Evolutionary conservation across 2,113 vertebrate genomes (phyloP).

Genomic region (Lophotis ruficrista): DNA sequence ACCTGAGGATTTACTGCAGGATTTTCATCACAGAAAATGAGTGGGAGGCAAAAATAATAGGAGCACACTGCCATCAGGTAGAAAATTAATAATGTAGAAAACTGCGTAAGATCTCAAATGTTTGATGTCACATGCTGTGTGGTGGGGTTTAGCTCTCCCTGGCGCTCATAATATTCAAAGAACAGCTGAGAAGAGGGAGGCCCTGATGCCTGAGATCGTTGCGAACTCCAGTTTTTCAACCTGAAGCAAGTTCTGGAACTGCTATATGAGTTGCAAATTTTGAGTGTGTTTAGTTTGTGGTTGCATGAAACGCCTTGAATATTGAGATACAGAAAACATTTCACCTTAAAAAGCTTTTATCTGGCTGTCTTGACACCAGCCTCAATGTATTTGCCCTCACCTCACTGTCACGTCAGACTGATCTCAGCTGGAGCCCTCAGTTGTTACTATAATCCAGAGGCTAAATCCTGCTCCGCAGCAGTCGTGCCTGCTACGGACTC

Average conservation of each 20-base stretch:
- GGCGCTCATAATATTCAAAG: background rate
- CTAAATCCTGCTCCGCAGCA: background rate
- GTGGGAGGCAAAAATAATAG: slow-evolving; percentile 48
- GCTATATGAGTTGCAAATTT: background rate
- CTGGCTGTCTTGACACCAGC: background rate
- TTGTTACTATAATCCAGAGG: background rate
- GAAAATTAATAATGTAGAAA: slow-evolving; percentile 36
- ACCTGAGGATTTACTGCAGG: slow-evolving; percentile 16
- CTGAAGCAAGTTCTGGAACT: background rate
- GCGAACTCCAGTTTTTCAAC: background rate
- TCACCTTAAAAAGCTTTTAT: background rate
- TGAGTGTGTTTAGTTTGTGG: background rate
- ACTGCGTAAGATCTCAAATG: background rate
- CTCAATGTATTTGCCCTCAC: background rate
- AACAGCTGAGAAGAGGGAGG: background rate
- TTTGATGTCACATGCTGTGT: slow-evolving; percentile 15
- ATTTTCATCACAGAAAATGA: slow-evolving; percentile 14
- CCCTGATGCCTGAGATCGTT: background rate
- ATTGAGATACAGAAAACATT: background rate
- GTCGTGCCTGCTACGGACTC: background rate
- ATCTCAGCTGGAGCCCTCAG: background rate
- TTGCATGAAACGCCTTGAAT: background rate
- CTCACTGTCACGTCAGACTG: background rate
- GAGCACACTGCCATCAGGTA: background rate
- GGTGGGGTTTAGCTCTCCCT: background rate